Evolutionary conservation across 2,888 invertebrate genomes (phyloP).

Genomic region (Spodoptera littoralis): DNA sequence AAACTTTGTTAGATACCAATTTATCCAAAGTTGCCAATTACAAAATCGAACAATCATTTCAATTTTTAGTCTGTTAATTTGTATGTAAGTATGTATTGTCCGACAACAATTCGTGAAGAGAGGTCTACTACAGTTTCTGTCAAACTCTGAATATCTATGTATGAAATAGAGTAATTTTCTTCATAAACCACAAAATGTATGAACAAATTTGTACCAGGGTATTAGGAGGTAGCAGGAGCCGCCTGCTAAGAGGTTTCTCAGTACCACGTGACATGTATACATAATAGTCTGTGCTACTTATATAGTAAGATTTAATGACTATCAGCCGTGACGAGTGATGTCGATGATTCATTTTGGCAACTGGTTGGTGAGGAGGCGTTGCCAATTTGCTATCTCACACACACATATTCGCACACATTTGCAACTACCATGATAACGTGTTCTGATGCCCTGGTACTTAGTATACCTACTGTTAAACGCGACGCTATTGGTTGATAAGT

Average conservation of each 20-base stretch:
- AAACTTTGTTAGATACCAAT: background rate
- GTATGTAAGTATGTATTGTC: background rate
- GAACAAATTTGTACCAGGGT: conserved; percentile 69
- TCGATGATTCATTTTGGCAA: conserved; percentile 83
- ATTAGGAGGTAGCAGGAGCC: conserved; percentile 61
- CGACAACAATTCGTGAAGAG: conserved; percentile 4
- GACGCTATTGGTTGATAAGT: conserved; percentile 31
- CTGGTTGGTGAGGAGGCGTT: conserved; percentile 80
- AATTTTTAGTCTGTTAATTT: background rate
- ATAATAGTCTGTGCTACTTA: conserved; percentile 38
- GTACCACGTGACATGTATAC: conserved; percentile 37
- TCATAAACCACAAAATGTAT: conserved; percentile 62
- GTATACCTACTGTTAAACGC: conserved; percentile 57
- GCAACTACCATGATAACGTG: conserved; percentile 56
- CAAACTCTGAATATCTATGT: conserved; percentile 18
- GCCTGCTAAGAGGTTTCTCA: conserved; percentile 24
- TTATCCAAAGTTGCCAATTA: conserved; percentile 34
- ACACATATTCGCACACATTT: conserved; percentile 68
- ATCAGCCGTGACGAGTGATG: conserved; percentile 58
- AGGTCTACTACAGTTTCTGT: conserved; percentile 8
- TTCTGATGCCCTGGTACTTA: conserved; percentile 73
- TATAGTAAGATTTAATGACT: conserved; percentile 36
- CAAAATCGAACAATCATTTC: conserved; percentile 3
- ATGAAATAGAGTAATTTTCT: conserved; percentile 51
- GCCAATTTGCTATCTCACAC: conserved; percentile 72